A percentile compares a stretch with the other conserved stretches of the same genome.
Conservation (phyloP, 2,113 vertebrate genomes). For the Solenodon paradoxus region DNA sequence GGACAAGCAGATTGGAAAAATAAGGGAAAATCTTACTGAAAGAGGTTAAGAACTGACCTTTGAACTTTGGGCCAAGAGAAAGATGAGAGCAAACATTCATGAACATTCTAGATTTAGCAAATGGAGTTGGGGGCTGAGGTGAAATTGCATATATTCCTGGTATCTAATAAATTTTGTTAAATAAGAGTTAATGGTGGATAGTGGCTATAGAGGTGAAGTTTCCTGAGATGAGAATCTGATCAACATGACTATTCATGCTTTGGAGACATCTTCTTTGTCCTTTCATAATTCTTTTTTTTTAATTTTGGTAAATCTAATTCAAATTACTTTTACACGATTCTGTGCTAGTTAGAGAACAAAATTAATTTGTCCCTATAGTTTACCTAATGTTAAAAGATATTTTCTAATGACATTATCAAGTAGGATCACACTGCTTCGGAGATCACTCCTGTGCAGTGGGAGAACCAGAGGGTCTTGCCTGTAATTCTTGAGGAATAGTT, state of each 20-base stretch:
- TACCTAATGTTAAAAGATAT: slow-evolving; percentile 24
- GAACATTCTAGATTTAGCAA: background rate
- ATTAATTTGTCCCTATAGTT: slow-evolving; percentile 17
- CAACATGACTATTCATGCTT: background rate
- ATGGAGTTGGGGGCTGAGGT: background rate
- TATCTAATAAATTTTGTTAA: background rate
- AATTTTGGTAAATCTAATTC: background rate
- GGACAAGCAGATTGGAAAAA: background rate
- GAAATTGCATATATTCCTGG: background rate
- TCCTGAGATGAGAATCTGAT: background rate
- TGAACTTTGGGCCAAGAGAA: slow-evolving; percentile 11
- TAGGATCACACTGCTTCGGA: background rate
- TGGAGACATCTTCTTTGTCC: background rate
- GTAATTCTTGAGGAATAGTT: background rate
- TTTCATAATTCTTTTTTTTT: background rate
- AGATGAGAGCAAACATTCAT: background rate
- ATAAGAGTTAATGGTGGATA: background rate
- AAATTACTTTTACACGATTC: slow-evolving; percentile 13
- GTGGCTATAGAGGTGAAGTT: background rate
- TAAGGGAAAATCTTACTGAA: background rate
- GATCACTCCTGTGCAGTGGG: background rate
- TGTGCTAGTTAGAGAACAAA: slow-evolving; percentile 35
- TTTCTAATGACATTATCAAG: background rate
- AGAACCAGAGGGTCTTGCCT: background rate
- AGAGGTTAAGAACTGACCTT: background rate